Base-by-base conservation (phyloP, 2,113 vertebrate species). In the Microtus ochrogaster region DNA sequence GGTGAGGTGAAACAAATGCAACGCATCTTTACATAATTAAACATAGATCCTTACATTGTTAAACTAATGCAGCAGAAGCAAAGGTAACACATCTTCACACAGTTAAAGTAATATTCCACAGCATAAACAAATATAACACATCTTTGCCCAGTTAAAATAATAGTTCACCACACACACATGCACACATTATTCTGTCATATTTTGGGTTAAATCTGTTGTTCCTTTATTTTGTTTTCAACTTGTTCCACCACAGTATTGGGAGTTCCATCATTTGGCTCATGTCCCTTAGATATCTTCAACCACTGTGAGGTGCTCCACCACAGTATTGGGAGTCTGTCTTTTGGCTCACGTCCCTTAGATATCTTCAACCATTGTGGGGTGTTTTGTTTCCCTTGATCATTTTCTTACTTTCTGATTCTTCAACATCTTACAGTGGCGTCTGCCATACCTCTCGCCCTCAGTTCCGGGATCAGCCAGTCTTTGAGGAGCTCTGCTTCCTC, bases 161-260 rank as follows among this genome's bases (percentile, higher is more conserved):
- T 19, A 17, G 14, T 36, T 66, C 28, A 66, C 65, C 11, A 66
- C 28, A 66, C 16, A 55, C 5, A 52, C 3, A 52, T 8, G 5
- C 14, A n/a, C 33, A 55, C 36, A 81, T 52, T n/a, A 55, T 81
- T 65, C 58, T 63, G 55, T 87, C 81, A 68, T 77, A 77, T 66
- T 89, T 89, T 73, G 24, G 47, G 24, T 82, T 84, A 24, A 49
- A 86, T 72, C 12, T 11, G 16, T n/a, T 78, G 39, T 30, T 72
- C 21, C 47, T 61, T 87, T 90, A 49, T 86, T 89, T 82, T 73
- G 7, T n/a, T 96, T 66, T 95, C 39, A 68, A 44, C 21, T 26
- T 86, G 13, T 90, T 91, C 16, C 30, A 77, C 7, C 12, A 49
- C 94, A 63, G 84, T 77, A 2, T 11, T 49, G 4, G 19, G 10